Evolutionary conservation across 2,797 vertebrate genomes (phyloP), one percentile per base, ranked within the genome.

Genomic region (Propithecus perrieri): DNA sequence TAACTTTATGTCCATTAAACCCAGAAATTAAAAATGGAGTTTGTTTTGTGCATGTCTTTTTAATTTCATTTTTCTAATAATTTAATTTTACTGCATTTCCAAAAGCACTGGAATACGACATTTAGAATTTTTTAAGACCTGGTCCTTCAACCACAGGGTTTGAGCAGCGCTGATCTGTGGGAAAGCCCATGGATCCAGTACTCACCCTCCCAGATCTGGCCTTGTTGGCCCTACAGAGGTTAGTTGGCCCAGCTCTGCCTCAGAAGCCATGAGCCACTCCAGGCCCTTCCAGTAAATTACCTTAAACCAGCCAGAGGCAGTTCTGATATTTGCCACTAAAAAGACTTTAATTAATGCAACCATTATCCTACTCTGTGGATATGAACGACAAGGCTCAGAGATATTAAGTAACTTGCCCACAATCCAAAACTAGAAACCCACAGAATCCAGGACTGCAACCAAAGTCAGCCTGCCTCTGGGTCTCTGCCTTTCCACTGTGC

Each of bases 61-160:
- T 4, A 33, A 41, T 81, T 92, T 57, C 59, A n/a, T 67, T 57
- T 91, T 61, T 85, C 79, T 53, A 53, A 20, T 61, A 4, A 67
- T 69, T 90, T 75, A 10, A 15, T 67, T 67, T 69, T 38, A 61
- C 24, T 53, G 41, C 74, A 12, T 91, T 81, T 75, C 85, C 87
- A 53, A 50, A 91, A 87, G 61, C 53, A 18, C 24, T 80, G 7
- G 76, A 67, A 50, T 48, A 55, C 17, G 30, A 57, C 10, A 11
- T 78, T 65, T 57, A 76, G 38, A 48, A 43, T 50, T 48, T 76
- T 28, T 78, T 20, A 69, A 85, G 28, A n/a, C 33, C 14, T 41
- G 11, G 24, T 57, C 33, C 26, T 83, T 43, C 24, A 69, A 71
- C 20, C 33, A 20, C 46, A 50, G 61, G 69, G 28, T 7, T 4